phyloP scores from a whole-genome alignment of 92 coral and sea anemone genomes.

The Galaxea fascicularis region DNA sequence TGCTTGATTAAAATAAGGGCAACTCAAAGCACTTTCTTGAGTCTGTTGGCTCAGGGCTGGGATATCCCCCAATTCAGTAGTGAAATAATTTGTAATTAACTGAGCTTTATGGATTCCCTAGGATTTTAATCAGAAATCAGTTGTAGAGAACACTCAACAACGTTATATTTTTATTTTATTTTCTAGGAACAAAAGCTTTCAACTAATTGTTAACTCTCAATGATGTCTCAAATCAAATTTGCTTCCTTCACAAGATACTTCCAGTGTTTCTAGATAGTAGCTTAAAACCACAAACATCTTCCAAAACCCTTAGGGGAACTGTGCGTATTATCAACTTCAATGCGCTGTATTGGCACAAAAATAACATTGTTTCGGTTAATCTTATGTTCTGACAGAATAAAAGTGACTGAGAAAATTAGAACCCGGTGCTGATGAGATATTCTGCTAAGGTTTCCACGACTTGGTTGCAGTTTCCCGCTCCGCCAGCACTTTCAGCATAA shows the following conservation, averaged over 20 bases:
- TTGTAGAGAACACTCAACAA: no score
- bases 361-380: not conserved
- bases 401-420: conserved; percentile 10
- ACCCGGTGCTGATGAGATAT: conserved; percentile 74
- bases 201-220: not conserved
- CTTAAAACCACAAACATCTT: not conserved
- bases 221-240: not conserved
- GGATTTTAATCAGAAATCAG: no score
- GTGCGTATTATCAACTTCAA: not conserved
- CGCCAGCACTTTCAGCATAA: conserved; percentile 82
- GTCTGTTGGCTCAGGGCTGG: no score
- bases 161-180: no score
- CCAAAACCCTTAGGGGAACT: not conserved
- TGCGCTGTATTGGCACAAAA: not conserved
- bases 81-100: no score
- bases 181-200: not conserved
- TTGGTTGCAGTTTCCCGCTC: conserved; percentile 87
- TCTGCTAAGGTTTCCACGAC: conserved; percentile 75
- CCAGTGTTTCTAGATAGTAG: conserved; percentile 35
- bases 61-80: no score
- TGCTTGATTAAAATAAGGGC: no score
- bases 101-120: no score
- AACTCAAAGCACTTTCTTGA: no score
- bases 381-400: not conserved
- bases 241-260: not conserved